Percentiles rank a stretch among this genome's conserved stretches.
Conservation (phyloP, 2,888 invertebrate genomes). For the Mythimna vitellina region DNA sequence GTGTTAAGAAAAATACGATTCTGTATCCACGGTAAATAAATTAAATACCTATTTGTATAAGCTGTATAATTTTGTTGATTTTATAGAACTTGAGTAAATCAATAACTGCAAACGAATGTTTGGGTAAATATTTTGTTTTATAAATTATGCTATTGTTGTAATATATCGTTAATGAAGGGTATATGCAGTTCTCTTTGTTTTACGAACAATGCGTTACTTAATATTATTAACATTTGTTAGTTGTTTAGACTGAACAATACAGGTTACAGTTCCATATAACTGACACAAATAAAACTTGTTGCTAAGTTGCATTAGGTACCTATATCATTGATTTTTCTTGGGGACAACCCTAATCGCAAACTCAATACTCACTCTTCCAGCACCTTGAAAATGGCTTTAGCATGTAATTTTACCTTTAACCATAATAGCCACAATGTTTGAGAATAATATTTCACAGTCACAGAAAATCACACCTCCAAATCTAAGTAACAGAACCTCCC, state of each 20-base stretch:
- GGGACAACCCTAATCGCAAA: background rate
- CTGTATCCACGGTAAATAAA: slow-evolving; percentile 17
- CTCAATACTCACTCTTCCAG: background rate
- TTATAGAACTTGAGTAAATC: slow-evolving; percentile 47
- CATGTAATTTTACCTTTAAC: background rate
- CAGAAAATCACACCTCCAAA: background rate
- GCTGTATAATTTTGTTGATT: slow-evolving; percentile 41
- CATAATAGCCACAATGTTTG: background rate
- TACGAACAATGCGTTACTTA: slow-evolving; percentile 46
- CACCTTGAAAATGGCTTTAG: background rate
- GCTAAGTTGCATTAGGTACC: background rate
- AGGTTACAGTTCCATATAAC: slow-evolving; percentile 6
- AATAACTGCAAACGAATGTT: slow-evolving; percentile 43
- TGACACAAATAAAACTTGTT: slow-evolving; percentile 8
- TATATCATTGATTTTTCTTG: background rate
- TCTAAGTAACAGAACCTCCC: slow-evolving; percentile 10
- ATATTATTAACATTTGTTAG: slow-evolving; percentile 37
- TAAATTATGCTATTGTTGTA: slow-evolving; percentile 47
- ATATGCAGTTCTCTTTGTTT: slow-evolving; percentile 44
- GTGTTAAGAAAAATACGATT: slow-evolving; percentile 20
- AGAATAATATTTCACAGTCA: background rate
- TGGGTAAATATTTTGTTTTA: slow-evolving; percentile 48
- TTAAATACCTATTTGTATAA: slow-evolving; percentile 28
- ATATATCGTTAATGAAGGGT: slow-evolving; percentile 45
- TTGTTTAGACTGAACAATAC: slow-evolving; percentile 16